Evolutionary conservation across 2,113 vertebrate species (phyloP).

Genomic region (Phasianus colchicus): DNA sequence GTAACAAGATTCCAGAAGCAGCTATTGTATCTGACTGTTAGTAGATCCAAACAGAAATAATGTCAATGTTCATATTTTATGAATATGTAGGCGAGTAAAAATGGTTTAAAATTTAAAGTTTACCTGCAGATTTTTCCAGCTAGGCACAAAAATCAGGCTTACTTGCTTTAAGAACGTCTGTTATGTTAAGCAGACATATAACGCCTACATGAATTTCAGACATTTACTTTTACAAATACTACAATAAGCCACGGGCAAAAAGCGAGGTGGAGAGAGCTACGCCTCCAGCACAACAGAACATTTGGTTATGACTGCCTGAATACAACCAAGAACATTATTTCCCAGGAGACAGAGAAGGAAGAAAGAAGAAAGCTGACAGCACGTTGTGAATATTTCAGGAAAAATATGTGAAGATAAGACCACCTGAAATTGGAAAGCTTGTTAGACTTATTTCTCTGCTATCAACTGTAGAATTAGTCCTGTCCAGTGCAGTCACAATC

Average conservation of each 20-base stretch:
- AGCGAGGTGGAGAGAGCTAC: not conserved
- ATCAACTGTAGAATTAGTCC: not conserved
- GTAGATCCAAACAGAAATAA: not conserved
- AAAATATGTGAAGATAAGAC: not conserved
- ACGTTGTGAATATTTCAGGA: conserved; percentile 6
- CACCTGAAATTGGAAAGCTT: not conserved
- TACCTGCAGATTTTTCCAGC: not conserved
- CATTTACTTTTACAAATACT: not conserved
- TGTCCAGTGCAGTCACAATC: not conserved
- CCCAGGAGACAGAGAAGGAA: not conserved
- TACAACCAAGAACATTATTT: not conserved
- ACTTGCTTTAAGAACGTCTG: not conserved
- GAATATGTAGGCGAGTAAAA: not conserved
- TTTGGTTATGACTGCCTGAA: conserved; percentile 5
- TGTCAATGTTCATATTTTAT: not conserved
- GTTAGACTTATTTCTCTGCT: not conserved
- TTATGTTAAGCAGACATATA: not conserved
- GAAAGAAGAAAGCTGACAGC: not conserved
- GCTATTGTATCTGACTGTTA: not conserved
- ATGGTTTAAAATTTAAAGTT: not conserved
- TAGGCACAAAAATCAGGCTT: not conserved
- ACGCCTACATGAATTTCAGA: not conserved
- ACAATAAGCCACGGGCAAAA: not conserved
- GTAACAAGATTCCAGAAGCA: not conserved
- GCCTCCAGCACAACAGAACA: conserved; percentile 9